Percentiles rank a stretch among this genome's conserved stretches.
Evolutionary conservation across 37 sponge, comb jelly and placozoan species (phyloP).

Genomic region (Amphimedon queenslandica): DNA sequence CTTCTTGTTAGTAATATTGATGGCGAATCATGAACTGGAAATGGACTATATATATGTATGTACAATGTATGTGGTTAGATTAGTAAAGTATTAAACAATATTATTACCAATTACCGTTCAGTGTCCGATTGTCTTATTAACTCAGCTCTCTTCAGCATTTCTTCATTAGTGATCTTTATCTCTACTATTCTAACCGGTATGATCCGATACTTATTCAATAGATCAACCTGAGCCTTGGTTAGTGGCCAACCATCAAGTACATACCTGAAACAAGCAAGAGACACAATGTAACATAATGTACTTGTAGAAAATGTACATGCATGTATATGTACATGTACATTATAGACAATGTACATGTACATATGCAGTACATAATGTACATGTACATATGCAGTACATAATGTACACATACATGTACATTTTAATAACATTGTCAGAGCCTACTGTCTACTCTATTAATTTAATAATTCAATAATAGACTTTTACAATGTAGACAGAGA

Average conservation of each 20-base stretch:
- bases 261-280: slow-evolving; percentile 37
- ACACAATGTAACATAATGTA: not conserved
- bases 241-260: slow-evolving; percentile 96
- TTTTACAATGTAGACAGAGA: not conserved
- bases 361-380: too few species aligned
- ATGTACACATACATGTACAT: too few species aligned
- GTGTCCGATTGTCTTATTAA: too few species aligned
- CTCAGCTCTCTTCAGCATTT: slow-evolving; percentile 62
- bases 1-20: slow-evolving; percentile 32
- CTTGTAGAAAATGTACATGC: not conserved
- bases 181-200: slow-evolving; percentile 82
- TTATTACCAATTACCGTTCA: too few species aligned
- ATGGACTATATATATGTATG: too few species aligned
- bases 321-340: not conserved
- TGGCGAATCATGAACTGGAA: slow-evolving; percentile 85
- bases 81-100: too few species aligned
- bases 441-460: too few species aligned
- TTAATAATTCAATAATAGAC: too few species aligned
- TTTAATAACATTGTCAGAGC: too few species aligned
- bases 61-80: not conserved
- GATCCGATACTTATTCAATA: slow-evolving; percentile 67
- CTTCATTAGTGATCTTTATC: slow-evolving; percentile 55
- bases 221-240: slow-evolving; percentile 79
- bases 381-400: too few species aligned
- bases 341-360: not conserved